A percentile compares a stretch with the other conserved stretches of the same genome.
These are phyloP conservation scores for Taenaris catops DNA, from an alignment of 2,888 invertebrate genomes.

Conservation along the genomic window DNA sequence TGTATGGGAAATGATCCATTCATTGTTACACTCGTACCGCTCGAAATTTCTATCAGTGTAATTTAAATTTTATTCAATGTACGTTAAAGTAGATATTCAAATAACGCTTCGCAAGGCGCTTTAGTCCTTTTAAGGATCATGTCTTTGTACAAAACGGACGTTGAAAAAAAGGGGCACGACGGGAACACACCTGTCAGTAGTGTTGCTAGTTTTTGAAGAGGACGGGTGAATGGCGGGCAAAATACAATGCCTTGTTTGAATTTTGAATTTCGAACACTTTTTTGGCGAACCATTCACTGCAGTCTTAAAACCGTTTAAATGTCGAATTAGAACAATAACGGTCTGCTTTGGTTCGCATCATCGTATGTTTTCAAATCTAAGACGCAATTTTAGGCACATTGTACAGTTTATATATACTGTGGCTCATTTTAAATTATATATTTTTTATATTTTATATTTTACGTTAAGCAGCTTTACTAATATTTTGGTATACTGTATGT, in stretches of 20 bases:
- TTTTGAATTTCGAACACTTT: constrained; percentile 42
- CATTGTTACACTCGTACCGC: constrained; percentile 65
- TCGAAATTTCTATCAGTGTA: constrained; percentile 28
- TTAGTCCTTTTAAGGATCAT: constrained; percentile 33
- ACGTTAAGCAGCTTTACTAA: too few relatives aligned
- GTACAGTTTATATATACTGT: too few relatives aligned
- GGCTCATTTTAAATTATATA: too few relatives aligned
- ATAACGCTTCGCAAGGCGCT: constrained; percentile 20
- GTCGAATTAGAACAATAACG: constrained; percentile 4
- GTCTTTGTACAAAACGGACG: constrained; percentile 63
- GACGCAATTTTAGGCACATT: too few relatives aligned
- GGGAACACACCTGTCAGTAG: constrained; percentile 77
- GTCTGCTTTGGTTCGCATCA: too few relatives aligned
- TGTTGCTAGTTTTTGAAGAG: constrained; percentile 77
- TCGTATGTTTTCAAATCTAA: too few relatives aligned
- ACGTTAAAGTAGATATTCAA: constrained; percentile 25
- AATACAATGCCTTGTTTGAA: constrained; percentile 54
- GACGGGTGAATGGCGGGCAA: constrained; percentile 63
- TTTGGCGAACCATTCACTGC: constrained; percentile 20
- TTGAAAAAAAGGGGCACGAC: constrained; percentile 77
- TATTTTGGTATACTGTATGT: too few relatives aligned
- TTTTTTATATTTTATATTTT: too few relatives aligned
- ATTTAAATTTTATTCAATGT: constrained; percentile 29
- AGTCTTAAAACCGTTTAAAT: constrained; percentile 10
- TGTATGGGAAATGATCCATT: constrained; percentile 75